Base-by-base conservation (phyloP, 2,888 invertebrate species). In the Epirrhoe tristata region DNA sequence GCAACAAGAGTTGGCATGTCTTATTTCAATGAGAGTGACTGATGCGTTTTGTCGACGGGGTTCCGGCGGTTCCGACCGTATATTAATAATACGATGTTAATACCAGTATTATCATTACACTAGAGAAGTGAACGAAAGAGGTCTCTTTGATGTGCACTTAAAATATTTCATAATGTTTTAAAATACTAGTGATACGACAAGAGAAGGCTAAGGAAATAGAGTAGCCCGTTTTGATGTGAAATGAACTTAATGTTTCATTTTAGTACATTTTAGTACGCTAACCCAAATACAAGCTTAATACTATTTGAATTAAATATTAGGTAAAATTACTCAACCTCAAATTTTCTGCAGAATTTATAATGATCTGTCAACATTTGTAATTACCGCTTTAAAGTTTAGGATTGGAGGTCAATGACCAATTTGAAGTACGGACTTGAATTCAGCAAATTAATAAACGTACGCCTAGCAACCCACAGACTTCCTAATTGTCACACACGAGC, bases 11-110 rank as follows among this genome's bases (percentile, higher is more conserved):
- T 76, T 77, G 77, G 77, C 77, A 79, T 80, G 77, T 81, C 81
- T 81, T 80, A 81, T 79, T 83, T 81, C 81, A 82, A 75, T 78
- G 76, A 77, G 74, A 76, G 71, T 83, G 82, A 86, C 77, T 82
- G 81, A 86, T 84, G 78, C 74, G 63, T 66, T 68, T 66, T 77
- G 81, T 82, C 83, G 78, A 75, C 81, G 69, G 57, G 68, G 64
- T 64, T 71, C 73, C 63, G 70, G 61, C 67, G 68, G 64, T 63
- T 71, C 73, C 61, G 69, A 60, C 67, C 63, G 76, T 80, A 83
- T 84, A 83, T 82, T 82, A 83, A 86, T 83, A 73, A 14, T 16
- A 16, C 39, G 12, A 2, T 43, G 39, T 12, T 43, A 12, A 43
- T 43, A 43, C 12, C 4, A 12, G 39, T 12, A 12, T 43, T 43